Base-by-base conservation (phyloP, 1,140 invertebrate genomes). In the Homalodisca vitripennis region DNA sequence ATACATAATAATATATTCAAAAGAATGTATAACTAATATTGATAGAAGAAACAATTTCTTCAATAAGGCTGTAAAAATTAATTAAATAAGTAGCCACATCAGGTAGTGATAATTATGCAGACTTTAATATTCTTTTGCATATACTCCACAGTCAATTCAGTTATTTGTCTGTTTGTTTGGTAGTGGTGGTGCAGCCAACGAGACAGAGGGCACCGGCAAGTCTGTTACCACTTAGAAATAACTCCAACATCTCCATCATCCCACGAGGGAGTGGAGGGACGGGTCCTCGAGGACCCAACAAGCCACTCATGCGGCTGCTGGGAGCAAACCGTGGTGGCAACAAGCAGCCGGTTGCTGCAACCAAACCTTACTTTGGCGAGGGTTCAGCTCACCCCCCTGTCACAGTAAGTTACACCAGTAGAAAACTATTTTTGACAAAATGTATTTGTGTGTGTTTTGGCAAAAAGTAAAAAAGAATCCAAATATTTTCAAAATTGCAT, bases 291-390 rank as follows among this genome's bases (percentile, higher is more conserved):
- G 55, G 57, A 20, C 29, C 29, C 17, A 64, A 69, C n/a, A 62
- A 51, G 46, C 60, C 68, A 1, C 30, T 69, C 17, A 46, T 64
- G 0, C 55, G 68, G 22, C 20, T 69, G 57, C 68, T 69, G 2
- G 68, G 68, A 3, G 27, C 24, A 20, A 68, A 68, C 27, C 20
- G 26, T 12, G 68, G 55, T 20, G 22, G 31, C 13, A 26, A 51
- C n/a, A 69, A 69, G 29, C 68, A 69, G n/a, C 68, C 68, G 1
- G 34, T 69, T 6, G 68, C 68, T 3, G 64, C 68, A 3, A 41
- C 68, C 13, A 69, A 64, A 51, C 68, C 68, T 3, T 69, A 69
- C 62, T 69, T 69, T 34, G 68, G 68, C 1, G 68, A 69, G 41
- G 62, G 51, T 22, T 41, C 68, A 2, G n/a, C 63, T 24, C 63